Percentiles rank a stretch among this genome's conserved stretches.
These are phyloP conservation scores for Boleophthalmus pectinirostris DNA, from an alignment of 2,113 vertebrate genomes.

Conservation along the genomic window DNA sequence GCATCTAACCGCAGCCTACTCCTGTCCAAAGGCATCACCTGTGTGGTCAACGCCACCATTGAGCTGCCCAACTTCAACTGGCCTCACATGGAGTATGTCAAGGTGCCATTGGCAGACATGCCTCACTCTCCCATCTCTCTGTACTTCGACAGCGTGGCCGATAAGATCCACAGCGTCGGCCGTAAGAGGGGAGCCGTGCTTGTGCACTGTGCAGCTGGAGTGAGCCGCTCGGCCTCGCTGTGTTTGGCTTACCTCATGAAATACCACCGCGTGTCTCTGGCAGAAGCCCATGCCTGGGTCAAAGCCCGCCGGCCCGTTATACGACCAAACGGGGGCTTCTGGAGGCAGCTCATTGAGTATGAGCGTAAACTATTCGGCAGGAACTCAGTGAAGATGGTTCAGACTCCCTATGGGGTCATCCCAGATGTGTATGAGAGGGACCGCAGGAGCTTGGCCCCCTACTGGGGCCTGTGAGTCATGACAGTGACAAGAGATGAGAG, in stretches of 20 bases:
- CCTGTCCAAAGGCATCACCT: conserved; percentile 93
- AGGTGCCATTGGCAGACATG: conserved; percentile 94
- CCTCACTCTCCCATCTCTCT: conserved; percentile 93
- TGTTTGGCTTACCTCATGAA: conserved; percentile 99
- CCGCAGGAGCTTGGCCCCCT: conserved; percentile 89
- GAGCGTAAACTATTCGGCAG: conserved; percentile 96
- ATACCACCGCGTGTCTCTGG: conserved; percentile 89
- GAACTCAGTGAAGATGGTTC: conserved; percentile 95
- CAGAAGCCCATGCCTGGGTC: conserved; percentile 96
- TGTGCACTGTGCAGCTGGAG: conserved; percentile 94
- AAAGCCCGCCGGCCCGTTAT: conserved; percentile 92
- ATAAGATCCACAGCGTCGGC: conserved; percentile 95
- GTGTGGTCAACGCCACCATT: conserved; percentile 94
- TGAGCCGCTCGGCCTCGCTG: conserved; percentile 94
- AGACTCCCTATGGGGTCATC: conserved; percentile 92
- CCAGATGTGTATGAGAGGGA: conserved; percentile 94
- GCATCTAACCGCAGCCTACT: conserved; percentile 95
- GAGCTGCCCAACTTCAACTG: conserved; percentile 98
- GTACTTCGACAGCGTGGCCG: conserved; percentile 94
- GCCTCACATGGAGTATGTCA: conserved; percentile 95
- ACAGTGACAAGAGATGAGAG: conserved; percentile 28
- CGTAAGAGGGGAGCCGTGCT: conserved; percentile 91
- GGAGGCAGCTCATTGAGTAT: conserved; percentile 96
- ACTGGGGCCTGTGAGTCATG: conserved; percentile 87
- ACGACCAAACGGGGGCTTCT: conserved; percentile 95